Base-by-base conservation (phyloP, 1,140 invertebrate species). In the Protaetia brevitarsis region DNA sequence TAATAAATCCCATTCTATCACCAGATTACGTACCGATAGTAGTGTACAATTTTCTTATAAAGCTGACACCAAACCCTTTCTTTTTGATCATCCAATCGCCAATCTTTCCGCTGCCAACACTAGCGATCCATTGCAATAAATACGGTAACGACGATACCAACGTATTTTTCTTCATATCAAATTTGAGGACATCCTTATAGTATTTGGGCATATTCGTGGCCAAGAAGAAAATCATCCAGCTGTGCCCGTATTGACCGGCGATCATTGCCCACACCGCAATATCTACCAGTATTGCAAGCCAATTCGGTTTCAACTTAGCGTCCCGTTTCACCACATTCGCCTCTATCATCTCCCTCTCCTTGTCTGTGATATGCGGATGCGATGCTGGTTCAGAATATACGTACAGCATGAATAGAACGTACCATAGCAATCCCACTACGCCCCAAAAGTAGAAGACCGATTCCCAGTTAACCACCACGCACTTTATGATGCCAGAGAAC, bases 291-390 rank as follows among this genome's bases (percentile, higher is more conserved):
- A 64, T 56, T 7, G 8, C n/a, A 2, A 13, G 2, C 31, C 29
- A 31, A 26, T 8, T 31, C 7, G 31, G 19, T 36, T 62, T 62
- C 11, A 62, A 23, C 7, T 37, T 29, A 1, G 10, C n/a, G 19
- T 62, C 30, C 16, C 29, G 13, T 1, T 36, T 31, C 3, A 21
- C 16, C 10, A 34, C 10, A 21, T 36, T 62, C 3, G 29, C 31
- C 11, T 62, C 19, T 21, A 62, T 30, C 13, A 62, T 19, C 6
- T 29, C 60, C 37, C 84, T 83, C 78, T 97, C 95, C 36, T 85
- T 79, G 30, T 89, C 86, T 21, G 87, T 88, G 72, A 97, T 97
- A 66, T 88, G 89, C 3, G 92, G 92, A 85, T 97, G 93, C 21
- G 85, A 82, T 7, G 83, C 82, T 3, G 95, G 95, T 67, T 89